A percentile compares a stretch with the other conserved stretches of the same genome.
phyloP scores from a whole-genome alignment of 2,797 vertebrate species.

The Nasua narica region DNA sequence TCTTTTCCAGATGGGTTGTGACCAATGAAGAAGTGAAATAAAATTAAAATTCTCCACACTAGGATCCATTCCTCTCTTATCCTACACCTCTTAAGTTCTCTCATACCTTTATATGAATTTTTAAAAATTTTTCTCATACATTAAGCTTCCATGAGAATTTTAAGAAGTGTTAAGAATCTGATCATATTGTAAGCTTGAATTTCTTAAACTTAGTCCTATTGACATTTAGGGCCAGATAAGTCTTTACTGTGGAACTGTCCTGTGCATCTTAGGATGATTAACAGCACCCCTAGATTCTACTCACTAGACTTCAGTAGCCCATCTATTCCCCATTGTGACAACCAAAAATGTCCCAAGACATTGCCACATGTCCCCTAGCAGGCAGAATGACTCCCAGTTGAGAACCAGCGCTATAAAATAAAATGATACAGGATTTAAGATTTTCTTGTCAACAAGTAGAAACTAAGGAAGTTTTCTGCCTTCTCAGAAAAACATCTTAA shows the following conservation, averaged over 20 bases:
- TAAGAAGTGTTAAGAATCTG: not conserved
- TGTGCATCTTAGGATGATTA: not conserved
- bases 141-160: not conserved
- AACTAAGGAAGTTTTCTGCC: not conserved
- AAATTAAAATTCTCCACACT: not conserved
- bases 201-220: not conserved
- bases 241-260: not conserved
- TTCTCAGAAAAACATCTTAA: not conserved
- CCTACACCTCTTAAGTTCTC: fast-evolving
- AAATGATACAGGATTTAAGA: not conserved
- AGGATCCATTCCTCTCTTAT: not conserved
- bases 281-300: not conserved
- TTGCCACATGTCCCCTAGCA: not conserved
- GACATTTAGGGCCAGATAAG: not conserved
- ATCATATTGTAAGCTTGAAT: not conserved
- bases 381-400: not conserved
- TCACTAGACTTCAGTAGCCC: not conserved
- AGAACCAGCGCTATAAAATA: not conserved
- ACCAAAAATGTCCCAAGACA: not conserved
- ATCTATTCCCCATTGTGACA: not conserved
- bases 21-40: not conserved
- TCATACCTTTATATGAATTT: not conserved
- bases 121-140: not conserved
- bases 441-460: not conserved
- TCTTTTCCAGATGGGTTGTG: not conserved